Conservation (phyloP, 1,140 invertebrate genomes). For the Onthophagus taurus region DNA sequence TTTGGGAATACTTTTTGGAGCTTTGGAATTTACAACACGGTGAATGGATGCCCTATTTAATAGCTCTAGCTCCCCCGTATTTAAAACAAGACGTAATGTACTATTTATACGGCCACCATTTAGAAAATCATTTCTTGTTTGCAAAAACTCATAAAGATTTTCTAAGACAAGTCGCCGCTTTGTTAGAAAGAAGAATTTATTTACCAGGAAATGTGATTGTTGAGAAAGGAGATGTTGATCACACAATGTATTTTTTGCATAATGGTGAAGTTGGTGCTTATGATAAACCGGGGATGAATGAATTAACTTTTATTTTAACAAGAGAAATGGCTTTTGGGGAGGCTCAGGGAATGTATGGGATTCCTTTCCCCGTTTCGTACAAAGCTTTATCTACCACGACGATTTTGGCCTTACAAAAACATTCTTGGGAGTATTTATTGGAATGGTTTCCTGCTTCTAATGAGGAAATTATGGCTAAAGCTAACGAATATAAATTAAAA, state of each 20-base stretch:
- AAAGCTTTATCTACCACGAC: slow-evolving; percentile 9
- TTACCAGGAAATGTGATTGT: slow-evolving; percentile 41
- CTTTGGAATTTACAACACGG: slow-evolving; percentile 17
- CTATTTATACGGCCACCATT: slow-evolving; percentile 38
- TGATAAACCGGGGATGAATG: slow-evolving; percentile 6
- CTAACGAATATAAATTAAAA: slow-evolving; percentile 7
- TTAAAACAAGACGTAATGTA: slow-evolving; percentile 31
- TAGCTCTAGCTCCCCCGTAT: slow-evolving; percentile 9
- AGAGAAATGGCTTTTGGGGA: slow-evolving; percentile 19
- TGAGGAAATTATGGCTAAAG: slow-evolving; percentile 14
- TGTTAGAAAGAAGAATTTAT: slow-evolving; percentile 39
- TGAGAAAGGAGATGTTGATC: slow-evolving; percentile 38
- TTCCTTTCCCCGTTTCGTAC: slow-evolving; percentile 15
- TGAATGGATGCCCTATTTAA: slow-evolving; percentile 14
- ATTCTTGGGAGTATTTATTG: slow-evolving; percentile 17
- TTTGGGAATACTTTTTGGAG: slow-evolving; percentile 14
- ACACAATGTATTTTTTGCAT: slow-evolving; percentile 42
- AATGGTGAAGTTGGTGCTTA: slow-evolving; percentile 36
- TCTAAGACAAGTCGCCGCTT: slow-evolving; percentile 36
- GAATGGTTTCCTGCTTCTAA: slow-evolving; percentile 20
- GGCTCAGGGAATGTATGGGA: slow-evolving; percentile 12
- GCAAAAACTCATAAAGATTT: slow-evolving; percentile 38
- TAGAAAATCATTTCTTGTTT: slow-evolving; percentile 38
- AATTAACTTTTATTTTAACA: background rate
- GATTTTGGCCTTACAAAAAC: slow-evolving; percentile 11